Evolutionary conservation across 2,113 vertebrate genomes (phyloP).

Genomic region (Alethe castanea): DNA sequence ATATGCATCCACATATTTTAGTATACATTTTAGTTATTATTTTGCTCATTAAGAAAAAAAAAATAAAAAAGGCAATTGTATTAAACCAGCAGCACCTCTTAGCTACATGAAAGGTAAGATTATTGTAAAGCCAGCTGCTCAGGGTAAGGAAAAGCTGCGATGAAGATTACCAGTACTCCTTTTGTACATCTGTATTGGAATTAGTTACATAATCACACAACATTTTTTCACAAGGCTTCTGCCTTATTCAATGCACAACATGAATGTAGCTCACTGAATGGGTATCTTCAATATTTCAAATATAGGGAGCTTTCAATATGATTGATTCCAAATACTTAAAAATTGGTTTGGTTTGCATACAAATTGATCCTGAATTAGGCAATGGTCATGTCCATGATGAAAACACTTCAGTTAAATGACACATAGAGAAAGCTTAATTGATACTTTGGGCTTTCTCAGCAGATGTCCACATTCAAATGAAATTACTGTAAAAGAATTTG

Average conservation of each 20-base stretch:
- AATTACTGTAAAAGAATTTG: slow-evolving; percentile 36
- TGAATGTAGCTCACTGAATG: background rate
- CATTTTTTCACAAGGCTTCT: background rate
- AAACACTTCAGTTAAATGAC: slow-evolving; percentile 54
- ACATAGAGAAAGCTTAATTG: slow-evolving; percentile 50
- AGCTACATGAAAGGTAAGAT: background rate
- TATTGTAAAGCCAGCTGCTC: slow-evolving; percentile 4
- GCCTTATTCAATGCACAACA: background rate
- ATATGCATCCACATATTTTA: background rate
- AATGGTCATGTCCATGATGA: slow-evolving; percentile 34
- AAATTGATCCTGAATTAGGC: slow-evolving; percentile 50
- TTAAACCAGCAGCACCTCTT: background rate
- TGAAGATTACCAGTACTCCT: background rate
- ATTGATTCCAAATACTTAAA: slow-evolving; percentile 51
- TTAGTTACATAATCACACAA: slow-evolving; percentile 15
- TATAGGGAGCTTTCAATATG: slow-evolving; percentile 1
- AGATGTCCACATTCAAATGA: slow-evolving; percentile 40
- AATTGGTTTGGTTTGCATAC: slow-evolving; percentile 52
- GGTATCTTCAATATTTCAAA: slow-evolving; percentile 29
- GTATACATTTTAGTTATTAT: background rate
- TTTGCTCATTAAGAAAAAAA: background rate
- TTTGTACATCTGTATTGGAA: background rate
- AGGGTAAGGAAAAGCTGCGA: background rate
- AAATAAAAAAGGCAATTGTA: background rate
- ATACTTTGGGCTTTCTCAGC: slow-evolving; percentile 43